Evolutionary conservation across 2,888 invertebrate genomes (phyloP), one percentile per base, ranked within the genome.

Genomic region (Melolontha melolontha): DNA sequence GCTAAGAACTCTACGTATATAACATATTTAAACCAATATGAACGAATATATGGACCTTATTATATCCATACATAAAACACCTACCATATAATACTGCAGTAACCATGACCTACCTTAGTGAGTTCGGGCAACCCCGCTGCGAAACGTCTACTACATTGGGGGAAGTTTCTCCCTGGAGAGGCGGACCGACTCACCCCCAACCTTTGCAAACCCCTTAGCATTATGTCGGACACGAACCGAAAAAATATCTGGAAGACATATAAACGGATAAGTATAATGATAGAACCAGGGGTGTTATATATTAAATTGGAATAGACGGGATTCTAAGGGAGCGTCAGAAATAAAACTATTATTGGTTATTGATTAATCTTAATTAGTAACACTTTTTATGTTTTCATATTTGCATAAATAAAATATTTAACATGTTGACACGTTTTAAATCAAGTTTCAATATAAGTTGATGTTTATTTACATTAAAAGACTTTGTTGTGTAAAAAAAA

Each of bases 41-140:
- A n/a, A n/a, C n/a, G n/a, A n/a, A n/a, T n/a, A n/a, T n/a, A n/a
- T n/a, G n/a, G n/a, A n/a, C n/a, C n/a, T n/a, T n/a, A n/a, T 22
- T 22, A 2, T 4, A 22, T 22, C 22, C 7, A 6, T 10, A 34
- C 6, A 34, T 6, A 34, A 10, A 6, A 34, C 7, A 34, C 34
- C 34, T 34, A 34, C 34, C 34, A 34, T 34, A 6, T 34, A 29
- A 29, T 34, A 39, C 27, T 39, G 47, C 42, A 39, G 14, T 11
- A 67, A 39, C 52, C 64, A 42, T 71, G 70, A 71, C 74, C 71
- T 77, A 79, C 79, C 76, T 79, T 79, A 34, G 79, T 79, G 40
- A 79, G 75, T 71, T 77, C 75, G 42, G 78, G 78, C 62, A 78
- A 69, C 40, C 51, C 47, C 29, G 67, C 39, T 42, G 67, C 52